Evolutionary conservation across 2,113 vertebrate species (phyloP).

Genomic region (Orycteropus afer): DNA sequence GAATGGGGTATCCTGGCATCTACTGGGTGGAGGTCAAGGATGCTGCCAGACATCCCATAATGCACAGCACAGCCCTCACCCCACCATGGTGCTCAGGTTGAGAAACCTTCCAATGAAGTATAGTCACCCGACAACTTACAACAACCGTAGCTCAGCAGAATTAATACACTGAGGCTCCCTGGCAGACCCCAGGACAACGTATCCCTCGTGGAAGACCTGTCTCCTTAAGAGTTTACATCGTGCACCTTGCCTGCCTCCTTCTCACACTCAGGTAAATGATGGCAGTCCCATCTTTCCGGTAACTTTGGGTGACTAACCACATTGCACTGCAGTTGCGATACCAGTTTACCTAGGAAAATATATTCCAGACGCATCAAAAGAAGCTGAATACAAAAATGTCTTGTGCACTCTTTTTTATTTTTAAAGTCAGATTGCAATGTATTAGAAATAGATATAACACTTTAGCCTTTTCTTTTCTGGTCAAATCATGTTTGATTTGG

Average conservation of each 20-base stretch:
- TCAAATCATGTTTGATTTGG: constrained; percentile 78
- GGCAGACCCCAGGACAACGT: not conserved
- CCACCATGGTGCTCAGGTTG: not conserved
- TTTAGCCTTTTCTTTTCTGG: constrained; percentile 62
- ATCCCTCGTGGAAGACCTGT: not conserved
- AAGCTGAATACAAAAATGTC: constrained; percentile 55
- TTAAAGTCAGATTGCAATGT: constrained; percentile 54
- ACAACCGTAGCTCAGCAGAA: not conserved
- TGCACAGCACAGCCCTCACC: not conserved
- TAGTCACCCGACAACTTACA: not conserved
- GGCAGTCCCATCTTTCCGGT: not conserved
- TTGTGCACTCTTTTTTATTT: constrained; percentile 46
- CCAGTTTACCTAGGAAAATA: constrained; percentile 71
- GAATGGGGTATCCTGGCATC: not conserved
- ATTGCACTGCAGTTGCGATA: constrained; percentile 56
- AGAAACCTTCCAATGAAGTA: not conserved
- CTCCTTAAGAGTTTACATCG: not conserved
- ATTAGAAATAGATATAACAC: constrained; percentile 62
- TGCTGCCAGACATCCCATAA: fast-evolving
- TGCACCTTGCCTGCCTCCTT: not conserved
- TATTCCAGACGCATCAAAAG: constrained; percentile 65
- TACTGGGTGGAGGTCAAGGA: not conserved
- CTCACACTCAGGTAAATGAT: constrained; percentile 11
- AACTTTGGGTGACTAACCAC: not conserved
- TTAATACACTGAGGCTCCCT: not conserved